These are phyloP conservation scores for Tilapia sparmanii DNA, from an alignment of 2,113 vertebrate genomes.

Conservation along the genomic window DNA sequence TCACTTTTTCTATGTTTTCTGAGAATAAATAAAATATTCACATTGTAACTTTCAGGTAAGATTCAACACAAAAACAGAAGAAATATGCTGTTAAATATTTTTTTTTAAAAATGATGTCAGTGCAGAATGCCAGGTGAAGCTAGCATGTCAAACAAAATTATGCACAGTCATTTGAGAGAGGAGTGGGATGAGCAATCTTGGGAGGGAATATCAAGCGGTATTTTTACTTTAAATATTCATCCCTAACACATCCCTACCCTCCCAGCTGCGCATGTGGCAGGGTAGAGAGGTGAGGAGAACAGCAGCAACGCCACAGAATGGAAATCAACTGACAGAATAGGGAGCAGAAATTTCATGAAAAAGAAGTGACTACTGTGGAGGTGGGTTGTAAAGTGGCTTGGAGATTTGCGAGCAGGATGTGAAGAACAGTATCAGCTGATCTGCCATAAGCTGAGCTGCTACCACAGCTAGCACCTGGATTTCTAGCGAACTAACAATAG, in stretches of 20 bases:
- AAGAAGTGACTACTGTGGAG: neutral
- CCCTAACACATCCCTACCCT: neutral
- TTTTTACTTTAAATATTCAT: neutral
- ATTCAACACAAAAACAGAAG: neutral
- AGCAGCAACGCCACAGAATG: neutral
- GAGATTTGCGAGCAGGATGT: neutral
- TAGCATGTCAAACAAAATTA: neutral
- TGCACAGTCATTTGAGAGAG: neutral
- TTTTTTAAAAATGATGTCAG: fast-evolving
- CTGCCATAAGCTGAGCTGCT: neutral
- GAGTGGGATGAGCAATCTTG: neutral
- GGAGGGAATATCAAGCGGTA: neutral
- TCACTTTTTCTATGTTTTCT: neutral
- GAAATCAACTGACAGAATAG: neutral
- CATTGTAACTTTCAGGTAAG: neutral
- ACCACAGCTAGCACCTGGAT: neutral
- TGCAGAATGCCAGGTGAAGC: neutral
- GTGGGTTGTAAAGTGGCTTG: neutral
- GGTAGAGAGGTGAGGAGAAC: neutral
- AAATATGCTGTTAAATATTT: neutral
- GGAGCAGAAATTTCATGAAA: neutral
- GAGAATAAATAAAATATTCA: neutral
- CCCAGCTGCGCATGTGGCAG: neutral
- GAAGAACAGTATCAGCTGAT: neutral
- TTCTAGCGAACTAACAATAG: neutral